Conservation (phyloP, 2,888 invertebrate species). For the Euphydryas editha region DNA sequence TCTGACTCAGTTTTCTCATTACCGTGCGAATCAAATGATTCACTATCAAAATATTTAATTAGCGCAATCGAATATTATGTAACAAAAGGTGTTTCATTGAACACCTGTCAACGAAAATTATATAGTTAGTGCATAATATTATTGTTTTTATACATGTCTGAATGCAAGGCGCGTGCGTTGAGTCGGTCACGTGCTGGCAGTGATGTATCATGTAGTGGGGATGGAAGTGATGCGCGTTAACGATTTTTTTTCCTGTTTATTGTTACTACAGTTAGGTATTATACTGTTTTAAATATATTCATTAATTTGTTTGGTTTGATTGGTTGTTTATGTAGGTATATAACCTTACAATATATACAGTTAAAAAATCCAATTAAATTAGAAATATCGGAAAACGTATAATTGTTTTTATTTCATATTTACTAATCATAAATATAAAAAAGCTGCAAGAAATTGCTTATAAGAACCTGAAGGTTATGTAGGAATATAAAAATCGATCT, state of each 20-base stretch:
- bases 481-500: too few relatives aligned
- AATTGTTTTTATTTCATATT: too few relatives aligned
- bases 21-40: neutral
- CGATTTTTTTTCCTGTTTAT: constrained; percentile 7
- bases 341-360: too few relatives aligned
- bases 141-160: constrained; percentile 2
- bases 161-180: neutral
- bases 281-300: too few relatives aligned
- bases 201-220: neutral
- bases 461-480: too few relatives aligned
- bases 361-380: too few relatives aligned
- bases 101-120: constrained; percentile 1
- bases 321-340: too few relatives aligned
- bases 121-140: neutral
- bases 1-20: neutral
- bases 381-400: too few relatives aligned
- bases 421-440: too few relatives aligned
- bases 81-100: neutral
- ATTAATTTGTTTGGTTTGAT: too few relatives aligned
- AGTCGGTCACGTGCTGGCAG: neutral
- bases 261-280: too few relatives aligned
- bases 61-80: constrained; percentile 6
- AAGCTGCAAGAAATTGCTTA: too few relatives aligned
- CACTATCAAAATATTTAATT: neutral
- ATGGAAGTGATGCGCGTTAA: neutral